Conservation (phyloP, 2,113 vertebrate genomes). For the Perca schrenkii region DNA sequence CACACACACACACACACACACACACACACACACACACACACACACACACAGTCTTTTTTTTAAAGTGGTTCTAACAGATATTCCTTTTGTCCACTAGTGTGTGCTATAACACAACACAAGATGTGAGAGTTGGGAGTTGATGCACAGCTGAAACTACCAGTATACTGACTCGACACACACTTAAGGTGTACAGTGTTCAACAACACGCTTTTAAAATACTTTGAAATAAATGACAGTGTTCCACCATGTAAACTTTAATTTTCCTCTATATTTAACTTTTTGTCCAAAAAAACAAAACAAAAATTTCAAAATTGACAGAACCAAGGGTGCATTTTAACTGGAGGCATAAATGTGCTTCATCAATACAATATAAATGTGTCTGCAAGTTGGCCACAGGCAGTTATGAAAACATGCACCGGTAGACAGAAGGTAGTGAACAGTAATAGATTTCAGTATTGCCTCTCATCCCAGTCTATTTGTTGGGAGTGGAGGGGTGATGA, state of each 20-base stretch:
- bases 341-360: constrained; percentile 27
- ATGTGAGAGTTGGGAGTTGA: neutral
- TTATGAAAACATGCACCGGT: constrained; percentile 21
- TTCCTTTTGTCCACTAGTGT: constrained; percentile 78
- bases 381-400: constrained; percentile 4
- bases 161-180: neutral
- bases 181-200: neutral
- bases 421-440: constrained; percentile 47
- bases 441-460: constrained; percentile 48
- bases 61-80: neutral
- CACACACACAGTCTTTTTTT: neutral
- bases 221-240: neutral
- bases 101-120: constrained; percentile 77
- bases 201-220: neutral
- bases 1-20: too few species aligned
- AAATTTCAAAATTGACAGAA: constrained; percentile 17
- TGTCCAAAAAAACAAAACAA: neutral
- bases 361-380: constrained; percentile 40
- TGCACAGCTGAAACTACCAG: neutral
- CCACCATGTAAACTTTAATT: neutral
- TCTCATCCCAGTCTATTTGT: constrained; percentile 64
- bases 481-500: constrained; percentile 44
- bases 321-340: neutral
- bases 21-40: too few species aligned
- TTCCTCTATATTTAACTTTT: neutral